Evolutionary conservation across 2,888 invertebrate genomes (phyloP).

Genomic region (Trichopoda pennipes): DNA sequence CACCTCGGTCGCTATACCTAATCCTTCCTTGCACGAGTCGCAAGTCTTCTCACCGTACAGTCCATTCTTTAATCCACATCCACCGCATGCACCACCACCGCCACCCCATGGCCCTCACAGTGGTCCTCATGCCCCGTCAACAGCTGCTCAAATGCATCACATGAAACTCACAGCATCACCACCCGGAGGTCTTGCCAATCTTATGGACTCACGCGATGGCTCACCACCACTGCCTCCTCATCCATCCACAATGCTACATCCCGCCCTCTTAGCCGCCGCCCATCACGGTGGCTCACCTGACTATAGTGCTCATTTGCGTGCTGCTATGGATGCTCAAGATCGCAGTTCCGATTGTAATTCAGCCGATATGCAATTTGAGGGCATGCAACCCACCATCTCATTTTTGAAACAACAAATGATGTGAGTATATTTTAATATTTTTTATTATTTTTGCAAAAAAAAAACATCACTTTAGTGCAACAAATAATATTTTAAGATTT

Average conservation of each 20-base stretch:
- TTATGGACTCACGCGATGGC: conserved; percentile 85
- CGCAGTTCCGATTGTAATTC: conserved; percentile 94
- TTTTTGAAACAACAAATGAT: conserved; percentile 85
- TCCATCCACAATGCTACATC: conserved; percentile 92
- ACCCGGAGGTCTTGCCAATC: conserved; percentile 86
- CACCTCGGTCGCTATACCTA: conserved; percentile 97
- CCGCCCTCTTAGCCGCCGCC: conserved; percentile 90
- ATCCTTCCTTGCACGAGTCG: conserved; percentile 96
- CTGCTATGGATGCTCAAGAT: conserved; percentile 91
- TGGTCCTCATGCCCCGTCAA: conserved; percentile 82
- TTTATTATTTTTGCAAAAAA: background rate
- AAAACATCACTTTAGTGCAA: conserved; percentile 2
- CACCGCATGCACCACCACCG: conserved; percentile 78
- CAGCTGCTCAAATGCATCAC: conserved; percentile 80
- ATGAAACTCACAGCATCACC: conserved; percentile 81
- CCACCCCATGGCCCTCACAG: conserved; percentile 80
- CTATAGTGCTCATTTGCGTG: conserved; percentile 86
- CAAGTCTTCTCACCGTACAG: conserved; percentile 96
- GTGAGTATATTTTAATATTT: conserved; percentile 68
- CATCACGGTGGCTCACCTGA: conserved; percentile 91
- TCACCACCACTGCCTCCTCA: conserved; percentile 92
- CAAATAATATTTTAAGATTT: conserved; percentile 19
- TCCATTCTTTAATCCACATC: conserved; percentile 89
- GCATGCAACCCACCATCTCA: conserved; percentile 97
- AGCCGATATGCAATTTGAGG: conserved; percentile 94